Conservation (phyloP, 2,888 invertebrate genomes). For the Cryptophagus acutangulus region DNA sequence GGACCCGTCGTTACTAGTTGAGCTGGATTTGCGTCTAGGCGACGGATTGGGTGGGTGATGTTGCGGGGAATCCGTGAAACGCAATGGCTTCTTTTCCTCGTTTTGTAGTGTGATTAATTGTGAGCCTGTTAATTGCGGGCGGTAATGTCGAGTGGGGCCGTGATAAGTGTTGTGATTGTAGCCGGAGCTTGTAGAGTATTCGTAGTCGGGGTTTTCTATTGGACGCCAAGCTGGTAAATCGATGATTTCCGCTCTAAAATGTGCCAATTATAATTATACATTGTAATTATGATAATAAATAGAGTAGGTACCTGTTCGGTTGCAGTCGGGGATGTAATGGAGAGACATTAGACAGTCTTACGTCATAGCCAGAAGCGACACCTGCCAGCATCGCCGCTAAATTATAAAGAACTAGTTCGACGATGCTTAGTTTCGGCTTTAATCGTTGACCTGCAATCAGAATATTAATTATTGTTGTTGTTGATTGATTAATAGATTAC, state of each 20-base stretch:
- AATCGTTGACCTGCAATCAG: conserved; percentile 52
- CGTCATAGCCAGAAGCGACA: conserved; percentile 88
- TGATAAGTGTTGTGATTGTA: conserved; percentile 87
- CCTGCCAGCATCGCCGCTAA: conserved; percentile 88
- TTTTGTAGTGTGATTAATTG: conserved; percentile 50
- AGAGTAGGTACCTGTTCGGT: conserved; percentile 57
- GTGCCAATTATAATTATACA: too few species aligned
- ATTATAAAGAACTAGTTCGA: conserved; percentile 79
- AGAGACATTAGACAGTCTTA: conserved; percentile 80
- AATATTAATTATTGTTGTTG: conserved; percentile 16
- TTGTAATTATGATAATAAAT: conserved; percentile 10
- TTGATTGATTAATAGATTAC: conserved; percentile 40
- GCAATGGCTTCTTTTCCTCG: conserved; percentile 60
- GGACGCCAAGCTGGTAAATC: conserved; percentile 45
- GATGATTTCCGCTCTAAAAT: conserved; percentile 37
- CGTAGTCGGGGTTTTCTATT: conserved; percentile 50
- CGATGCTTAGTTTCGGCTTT: conserved; percentile 66
- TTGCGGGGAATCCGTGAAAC: conserved; percentile 72
- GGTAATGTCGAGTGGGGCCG: conserved; percentile 72
- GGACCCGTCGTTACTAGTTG: conserved; percentile 66
- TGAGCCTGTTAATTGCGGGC: conserved; percentile 57
- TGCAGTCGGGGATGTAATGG: conserved; percentile 76
- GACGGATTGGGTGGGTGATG: conserved; percentile 58
- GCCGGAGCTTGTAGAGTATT: conserved; percentile 54
- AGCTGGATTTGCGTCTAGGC: conserved; percentile 68